Base-by-base conservation (phyloP, 1,140 invertebrate species). In the Caenorhabditis remanei region DNA sequence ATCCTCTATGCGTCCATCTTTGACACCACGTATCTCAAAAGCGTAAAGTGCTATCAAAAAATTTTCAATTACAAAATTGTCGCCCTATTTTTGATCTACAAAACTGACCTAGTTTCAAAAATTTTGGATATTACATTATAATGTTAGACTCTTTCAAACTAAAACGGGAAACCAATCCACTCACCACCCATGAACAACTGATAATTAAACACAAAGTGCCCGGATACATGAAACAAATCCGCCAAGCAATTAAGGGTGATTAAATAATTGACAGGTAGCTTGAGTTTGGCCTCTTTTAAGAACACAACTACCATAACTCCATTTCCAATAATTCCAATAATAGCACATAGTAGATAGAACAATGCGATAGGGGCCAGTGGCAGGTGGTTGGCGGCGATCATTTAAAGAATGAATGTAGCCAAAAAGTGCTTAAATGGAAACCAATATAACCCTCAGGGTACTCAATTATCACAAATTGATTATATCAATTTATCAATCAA, bases 171-270 rank as follows among this genome's bases (percentile, higher is more conserved):
- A 2, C 19, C 5, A 16, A 19, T 0, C 2, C 65, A 6, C 32
- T 32, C n/a, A 46, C 65, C 65, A 0, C 46, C 2, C 6, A 9
- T 19, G 19, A 79, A 53, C n/a, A 79, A 50, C 9, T 79, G 71
- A 50, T 50, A 79, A 79, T 79, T 79, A 9, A 79, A 79, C n/a
- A 79, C 71, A 50, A 79, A 79, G 24, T 79, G 71, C 4, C 71
- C 71, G 43, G 46, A 79, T 7, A 79, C 43, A n/a, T 79, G 71
- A 24, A 79, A 50, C 71, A 79, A 50, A 53, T 79, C 71, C 3
- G 71, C 71, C 4, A 50, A 9, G n/a, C 71, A 79, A n/a, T 48
- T 79, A 4, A 79, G 21, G 4, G 71, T 79, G 13, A 79, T 79
- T 11, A 79, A n/a, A 50, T 79, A 79, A 53, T 79, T 21, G 4